These are phyloP conservation scores for Pristionchus entomophagus DNA, from an alignment of 2,888 invertebrate genomes.

Conservation along the genomic window DNA sequence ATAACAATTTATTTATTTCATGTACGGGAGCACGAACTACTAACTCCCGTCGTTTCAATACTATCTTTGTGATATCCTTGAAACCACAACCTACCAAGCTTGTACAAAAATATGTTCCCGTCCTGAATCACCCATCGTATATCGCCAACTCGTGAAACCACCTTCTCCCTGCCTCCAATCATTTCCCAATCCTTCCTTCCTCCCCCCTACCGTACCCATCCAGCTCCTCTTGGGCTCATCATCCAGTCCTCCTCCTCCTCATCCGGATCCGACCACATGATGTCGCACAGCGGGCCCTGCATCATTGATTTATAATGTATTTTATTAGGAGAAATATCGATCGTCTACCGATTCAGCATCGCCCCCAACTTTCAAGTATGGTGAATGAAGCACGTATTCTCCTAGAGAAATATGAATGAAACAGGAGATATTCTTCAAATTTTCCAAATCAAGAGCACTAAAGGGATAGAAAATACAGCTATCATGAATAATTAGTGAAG, in stretches of 20 bases:
- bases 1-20: background rate
- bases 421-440: too few relatives aligned
- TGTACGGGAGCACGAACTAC: background rate
- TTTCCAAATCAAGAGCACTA: too few relatives aligned
- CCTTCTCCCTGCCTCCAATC: background rate
- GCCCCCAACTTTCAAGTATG: too few relatives aligned
- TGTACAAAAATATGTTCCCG: too few relatives aligned
- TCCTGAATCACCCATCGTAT: too few relatives aligned
- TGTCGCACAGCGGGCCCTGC: constrained; percentile 97
- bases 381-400: too few relatives aligned
- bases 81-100: background rate
- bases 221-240: constrained; percentile 74
- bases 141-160: background rate
- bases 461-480: too few relatives aligned
- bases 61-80: background rate
- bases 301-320: too few relatives aligned
- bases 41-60: background rate
- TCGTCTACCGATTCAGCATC: too few relatives aligned
- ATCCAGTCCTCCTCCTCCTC: constrained; percentile 88
- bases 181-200: constrained; percentile 51
- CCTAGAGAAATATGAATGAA: too few relatives aligned
- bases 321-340: too few relatives aligned
- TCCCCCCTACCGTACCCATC: constrained; percentile 70
- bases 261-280: constrained; percentile 99
- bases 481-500: too few relatives aligned